These are phyloP conservation scores for Drosophila longiperda DNA, from an alignment of 2,888 invertebrate genomes.

Conservation along the genomic window DNA sequence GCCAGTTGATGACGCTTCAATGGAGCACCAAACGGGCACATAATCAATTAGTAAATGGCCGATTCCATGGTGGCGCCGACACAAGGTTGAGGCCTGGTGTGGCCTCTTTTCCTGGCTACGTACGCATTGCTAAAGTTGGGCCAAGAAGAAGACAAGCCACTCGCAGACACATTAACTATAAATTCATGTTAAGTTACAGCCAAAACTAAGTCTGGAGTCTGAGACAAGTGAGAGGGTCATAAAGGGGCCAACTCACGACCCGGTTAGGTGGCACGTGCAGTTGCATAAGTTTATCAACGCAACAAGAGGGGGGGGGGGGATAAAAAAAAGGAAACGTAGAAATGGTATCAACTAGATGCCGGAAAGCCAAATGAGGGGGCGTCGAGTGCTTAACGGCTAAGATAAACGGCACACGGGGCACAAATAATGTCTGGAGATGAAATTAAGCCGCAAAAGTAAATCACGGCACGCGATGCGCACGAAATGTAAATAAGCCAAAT, in stretches of 20 bases:
- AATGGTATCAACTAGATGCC: constrained; percentile 12
- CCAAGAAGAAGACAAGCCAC: constrained; percentile 21
- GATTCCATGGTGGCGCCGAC: constrained; percentile 9
- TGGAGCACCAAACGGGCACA: constrained; percentile 59
- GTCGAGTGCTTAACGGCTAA: constrained; percentile 75
- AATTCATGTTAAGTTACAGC: constrained; percentile 81
- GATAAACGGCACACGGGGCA: constrained; percentile 78
- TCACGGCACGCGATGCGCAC: constrained; percentile 81
- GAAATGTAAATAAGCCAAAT: constrained; percentile 81
- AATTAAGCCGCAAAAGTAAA: constrained; percentile 84
- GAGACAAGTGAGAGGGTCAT: constrained; percentile 52
- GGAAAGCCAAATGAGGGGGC: constrained; percentile 35
- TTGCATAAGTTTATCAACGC: constrained; percentile 77
- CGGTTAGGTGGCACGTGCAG: constrained; percentile 72
- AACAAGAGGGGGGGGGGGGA: neutral
- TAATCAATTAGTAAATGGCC: constrained; percentile 69
- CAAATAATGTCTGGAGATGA: constrained; percentile 83
- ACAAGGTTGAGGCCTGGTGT: constrained; percentile 1
- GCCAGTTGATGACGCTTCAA: constrained; percentile 76
- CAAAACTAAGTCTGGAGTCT: constrained; percentile 27
- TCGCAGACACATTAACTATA: constrained; percentile 79
- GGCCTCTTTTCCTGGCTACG: constrained; percentile 16
- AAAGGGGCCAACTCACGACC: constrained; percentile 70
- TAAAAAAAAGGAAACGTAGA: constrained; percentile 5
- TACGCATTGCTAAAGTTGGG: constrained; percentile 9